These are phyloP conservation scores for Hyperopisus bebe DNA, from an alignment of 2,113 vertebrate genomes.

Conservation along the genomic window DNA sequence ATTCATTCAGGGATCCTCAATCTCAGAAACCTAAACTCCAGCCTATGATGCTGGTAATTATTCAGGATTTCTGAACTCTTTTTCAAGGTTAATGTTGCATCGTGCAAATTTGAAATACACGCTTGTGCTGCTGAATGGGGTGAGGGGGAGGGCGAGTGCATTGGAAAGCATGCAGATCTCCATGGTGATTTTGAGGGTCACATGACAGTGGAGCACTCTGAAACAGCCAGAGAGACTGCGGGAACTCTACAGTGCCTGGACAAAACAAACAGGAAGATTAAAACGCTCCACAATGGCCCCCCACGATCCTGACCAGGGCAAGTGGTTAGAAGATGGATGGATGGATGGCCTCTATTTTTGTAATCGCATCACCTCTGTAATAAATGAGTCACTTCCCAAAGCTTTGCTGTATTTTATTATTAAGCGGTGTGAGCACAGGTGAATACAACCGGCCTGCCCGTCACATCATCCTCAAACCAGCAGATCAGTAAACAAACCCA, in stretches of 20 bases:
- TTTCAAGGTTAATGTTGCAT: constrained; percentile 55
- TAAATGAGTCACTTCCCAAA: not conserved
- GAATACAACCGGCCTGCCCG: not conserved
- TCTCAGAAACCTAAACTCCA: constrained; percentile 63
- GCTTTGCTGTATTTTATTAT: not conserved
- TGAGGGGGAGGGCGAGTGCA: not conserved
- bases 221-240: not conserved
- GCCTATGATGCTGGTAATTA: constrained; percentile 61
- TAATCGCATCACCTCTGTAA: not conserved
- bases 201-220: not conserved
- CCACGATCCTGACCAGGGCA: not conserved
- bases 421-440: not conserved
- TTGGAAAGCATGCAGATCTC: constrained; percentile 33
- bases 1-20: constrained; percentile 64
- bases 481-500: not conserved
- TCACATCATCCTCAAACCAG: not conserved
- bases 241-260: not conserved
- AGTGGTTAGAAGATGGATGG: not conserved
- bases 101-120: constrained; percentile 62
- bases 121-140: constrained; percentile 8
- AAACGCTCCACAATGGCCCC: not conserved
- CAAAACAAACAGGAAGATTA: not conserved
- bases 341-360: not conserved
- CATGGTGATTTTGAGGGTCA: constrained; percentile 27
- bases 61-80: constrained; percentile 56